Evolutionary conservation across 2,113 vertebrate species (phyloP), one percentile per base, ranked within the genome.

Genomic region (Brienomyrus brachyistius): DNA sequence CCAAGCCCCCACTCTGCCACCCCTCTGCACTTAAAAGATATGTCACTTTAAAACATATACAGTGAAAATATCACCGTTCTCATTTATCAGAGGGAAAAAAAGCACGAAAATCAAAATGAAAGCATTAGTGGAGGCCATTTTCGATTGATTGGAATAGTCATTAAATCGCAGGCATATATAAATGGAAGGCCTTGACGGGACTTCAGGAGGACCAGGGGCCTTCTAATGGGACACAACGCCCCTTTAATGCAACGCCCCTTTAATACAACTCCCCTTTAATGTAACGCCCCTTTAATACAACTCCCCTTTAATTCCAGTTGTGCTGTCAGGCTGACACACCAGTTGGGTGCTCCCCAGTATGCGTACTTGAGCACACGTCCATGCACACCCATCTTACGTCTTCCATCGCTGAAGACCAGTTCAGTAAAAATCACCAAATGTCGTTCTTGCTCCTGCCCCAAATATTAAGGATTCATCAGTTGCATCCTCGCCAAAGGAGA

Each of bases 171-270:
- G 83, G 91, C 89, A 88, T 52, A 62, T 43, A 92, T 94, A 94
- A 94, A 92, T 93, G 91, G 91, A 92, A 77, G 91, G 93, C 93
- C 95, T 95, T 95, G 95, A 94, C 94, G 95, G 95, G 59, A 62
- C 59, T 35, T 95, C 95, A 95, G 94, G 40, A 90, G 84, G 90
- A 91, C 91, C 31, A 77, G 70, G 5, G 10, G 5, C 31, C 70
- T 40, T 40, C 27, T 35, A 77, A 40, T 11, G 11, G 27, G 15
- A 40, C 70, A 70, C 62, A 74, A 35, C 4, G 0, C 31, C 1
- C 27, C 13, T 35, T 74, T 10, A 52, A 51, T 15, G 3, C 50
- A 51, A 51, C 0, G 50, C 50, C 52, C 52, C 50, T 1, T 51
- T 51, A 51, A 51, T 13, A 0, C 11, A 51, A 51, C 2, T 2